Evolutionary conservation across 2,888 invertebrate genomes (phyloP), one percentile per base, ranked within the genome.

Genomic region (Netelia melanura): DNA sequence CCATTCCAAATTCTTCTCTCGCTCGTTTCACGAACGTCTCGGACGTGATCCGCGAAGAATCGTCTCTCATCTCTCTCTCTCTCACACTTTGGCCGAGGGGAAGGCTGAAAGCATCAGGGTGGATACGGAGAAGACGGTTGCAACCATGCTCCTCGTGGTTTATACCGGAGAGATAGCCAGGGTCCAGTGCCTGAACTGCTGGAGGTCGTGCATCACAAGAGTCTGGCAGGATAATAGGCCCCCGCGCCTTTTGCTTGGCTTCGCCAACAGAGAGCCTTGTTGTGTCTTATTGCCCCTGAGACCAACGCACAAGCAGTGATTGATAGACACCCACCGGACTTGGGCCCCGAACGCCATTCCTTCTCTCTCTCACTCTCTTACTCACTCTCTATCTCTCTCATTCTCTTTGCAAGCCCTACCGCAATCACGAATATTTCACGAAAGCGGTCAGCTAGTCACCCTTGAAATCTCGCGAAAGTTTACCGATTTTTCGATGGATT

Each of bases 161-260:
- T 58, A 48, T 48, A 48, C 48, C 21, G 10, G 58, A 58, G 58
- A 58, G 23, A 21, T 17, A 58, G 8, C n/a, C 74, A 85, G 87
- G 91, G 90, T 91, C 91, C 91, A 90, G 88, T 87, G 79, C 83
- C 83, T 76, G 84, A 79, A 86, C 86, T 84, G 92, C 86, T 86
- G 92, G 92, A 91, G 93, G 92, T 92, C 92, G 93, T 93, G 93
- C 92, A 93, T 93, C 93, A 93, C 92, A 89, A 89, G 89, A 91
- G 91, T 89, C 92, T 93, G 93, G 93, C 93, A 93, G 93, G 92
- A 93, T 93, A 93, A 93, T 93, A 91, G 92, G 91, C 91, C 89
- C 89, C 89, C 87, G 84, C 62, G 86, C 89, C 90, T 84, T 67
- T 89, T 88, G 71, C 83, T 71, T 70, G 58, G 70, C 78, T 56